phyloP scores from a whole-genome alignment of 2,888 invertebrate genomes.

The Silvanus unidentatus region DNA sequence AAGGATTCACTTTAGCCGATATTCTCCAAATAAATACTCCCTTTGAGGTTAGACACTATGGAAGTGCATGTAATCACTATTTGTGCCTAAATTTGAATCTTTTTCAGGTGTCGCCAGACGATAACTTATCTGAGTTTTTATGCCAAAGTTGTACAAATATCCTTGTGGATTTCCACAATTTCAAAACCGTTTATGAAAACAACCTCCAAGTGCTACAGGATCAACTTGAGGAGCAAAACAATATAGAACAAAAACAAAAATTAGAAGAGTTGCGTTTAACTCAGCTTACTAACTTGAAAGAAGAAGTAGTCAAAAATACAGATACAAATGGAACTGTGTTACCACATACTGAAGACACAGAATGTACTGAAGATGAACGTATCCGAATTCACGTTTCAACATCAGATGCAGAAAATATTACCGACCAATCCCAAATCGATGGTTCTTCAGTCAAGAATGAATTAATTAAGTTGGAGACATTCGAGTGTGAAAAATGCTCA shows the following conservation, averaged over 20 bases:
- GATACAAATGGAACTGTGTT: not conserved
- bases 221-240: slow-evolving; percentile 2
- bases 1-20: slow-evolving; percentile 14
- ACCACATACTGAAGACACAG: not conserved
- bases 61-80: slow-evolving; percentile 4
- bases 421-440: no score
- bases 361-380: no score
- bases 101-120: slow-evolving; percentile 2
- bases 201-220: slow-evolving; percentile 14
- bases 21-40: slow-evolving; percentile 15
- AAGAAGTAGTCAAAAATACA: slow-evolving; percentile 9
- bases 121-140: slow-evolving; percentile 15
- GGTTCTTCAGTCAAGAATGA: not conserved
- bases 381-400: no score
- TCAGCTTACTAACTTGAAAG: slow-evolving; percentile 1
- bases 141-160: slow-evolving; percentile 21
- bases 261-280: slow-evolving; percentile 2
- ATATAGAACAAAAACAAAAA: slow-evolving; percentile 3
- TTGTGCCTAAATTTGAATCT: not conserved
- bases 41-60: slow-evolving; percentile 13
- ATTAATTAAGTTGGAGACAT: not conserved
- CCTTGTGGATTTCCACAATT: slow-evolving; percentile 20
- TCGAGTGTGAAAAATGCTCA: not conserved
- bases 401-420: no score
- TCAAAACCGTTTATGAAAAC: slow-evolving; percentile 20